Evolutionary conservation across 2,113 vertebrate species (phyloP).

Genomic region (Aix galericulata): DNA sequence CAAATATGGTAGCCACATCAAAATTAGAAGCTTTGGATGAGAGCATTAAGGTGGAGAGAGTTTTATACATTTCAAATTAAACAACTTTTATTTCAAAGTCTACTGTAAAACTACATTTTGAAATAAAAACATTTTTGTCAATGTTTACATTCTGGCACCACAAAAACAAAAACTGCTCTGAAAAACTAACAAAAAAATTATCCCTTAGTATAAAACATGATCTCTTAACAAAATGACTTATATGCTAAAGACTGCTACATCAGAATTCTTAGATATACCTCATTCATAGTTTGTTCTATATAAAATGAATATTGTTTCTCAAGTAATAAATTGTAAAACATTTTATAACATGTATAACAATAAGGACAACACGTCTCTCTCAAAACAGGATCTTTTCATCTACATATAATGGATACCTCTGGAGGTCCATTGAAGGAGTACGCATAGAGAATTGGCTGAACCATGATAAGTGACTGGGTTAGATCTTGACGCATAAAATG

Average conservation of each 20-base stretch:
- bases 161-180: background rate
- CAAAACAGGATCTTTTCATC: background rate
- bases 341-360: background rate
- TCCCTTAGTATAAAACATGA: background rate
- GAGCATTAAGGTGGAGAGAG: background rate
- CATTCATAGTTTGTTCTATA: background rate
- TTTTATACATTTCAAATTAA: background rate
- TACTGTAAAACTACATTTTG: background rate
- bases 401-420: constrained; percentile 79
- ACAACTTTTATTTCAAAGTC: background rate
- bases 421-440: constrained; percentile 96
- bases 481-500: constrained; percentile 97
- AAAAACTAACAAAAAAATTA: background rate
- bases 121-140: background rate
- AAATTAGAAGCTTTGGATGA: background rate
- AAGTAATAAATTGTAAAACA: background rate
- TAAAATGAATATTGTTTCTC: background rate
- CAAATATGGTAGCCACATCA: background rate
- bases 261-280: background rate
- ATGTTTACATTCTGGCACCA: background rate
- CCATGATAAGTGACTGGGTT: constrained; percentile 97
- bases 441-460: constrained; percentile 94
- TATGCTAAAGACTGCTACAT: background rate
- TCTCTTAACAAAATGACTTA: background rate
- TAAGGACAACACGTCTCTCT: background rate